phyloP scores from a whole-genome alignment of 2,113 vertebrate species.

The Pungitius pungitius region DNA sequence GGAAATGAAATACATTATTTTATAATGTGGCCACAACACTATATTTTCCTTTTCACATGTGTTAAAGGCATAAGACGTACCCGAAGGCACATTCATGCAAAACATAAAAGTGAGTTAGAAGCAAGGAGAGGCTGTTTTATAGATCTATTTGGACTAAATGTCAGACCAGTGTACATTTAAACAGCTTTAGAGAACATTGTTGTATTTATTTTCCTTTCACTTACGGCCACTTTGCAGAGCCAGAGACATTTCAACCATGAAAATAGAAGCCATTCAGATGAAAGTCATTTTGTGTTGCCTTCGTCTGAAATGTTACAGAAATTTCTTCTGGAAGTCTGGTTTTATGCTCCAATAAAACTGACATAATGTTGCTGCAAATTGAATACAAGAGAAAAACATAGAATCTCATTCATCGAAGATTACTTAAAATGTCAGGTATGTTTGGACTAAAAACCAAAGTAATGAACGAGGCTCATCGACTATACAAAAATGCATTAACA shows the following conservation, averaged over 20 bases:
- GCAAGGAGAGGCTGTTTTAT: slow-evolving; percentile 13
- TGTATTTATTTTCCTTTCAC: slow-evolving; percentile 46
- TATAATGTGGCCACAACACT: slow-evolving; percentile 63
- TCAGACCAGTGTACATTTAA: slow-evolving; percentile 32
- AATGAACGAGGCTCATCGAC: neutral
- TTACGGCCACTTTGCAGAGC: slow-evolving; percentile 17
- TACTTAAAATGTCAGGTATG: slow-evolving; percentile 11
- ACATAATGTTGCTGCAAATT: neutral
- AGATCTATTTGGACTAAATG: slow-evolving; percentile 48
- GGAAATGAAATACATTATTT: slow-evolving; percentile 69
- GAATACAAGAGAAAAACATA: slow-evolving; percentile 12
- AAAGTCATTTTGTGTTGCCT: neutral
- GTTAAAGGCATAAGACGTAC: slow-evolving; percentile 60
- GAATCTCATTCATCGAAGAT: neutral
- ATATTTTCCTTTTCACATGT: slow-evolving; percentile 52
- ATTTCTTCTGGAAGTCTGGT: slow-evolving; percentile 6
- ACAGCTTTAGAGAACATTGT: slow-evolving; percentile 40
- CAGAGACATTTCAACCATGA: neutral
- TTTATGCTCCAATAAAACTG: neutral
- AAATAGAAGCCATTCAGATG: slow-evolving; percentile 16
- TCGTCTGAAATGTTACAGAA: slow-evolving; percentile 13
- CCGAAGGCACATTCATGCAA: slow-evolving; percentile 57
- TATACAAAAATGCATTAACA: neutral
- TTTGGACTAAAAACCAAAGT: slow-evolving; percentile 7
- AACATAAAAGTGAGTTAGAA: slow-evolving; percentile 37